Base-by-base conservation (phyloP, 2,797 vertebrate species). In the Girardinus metallicus region DNA sequence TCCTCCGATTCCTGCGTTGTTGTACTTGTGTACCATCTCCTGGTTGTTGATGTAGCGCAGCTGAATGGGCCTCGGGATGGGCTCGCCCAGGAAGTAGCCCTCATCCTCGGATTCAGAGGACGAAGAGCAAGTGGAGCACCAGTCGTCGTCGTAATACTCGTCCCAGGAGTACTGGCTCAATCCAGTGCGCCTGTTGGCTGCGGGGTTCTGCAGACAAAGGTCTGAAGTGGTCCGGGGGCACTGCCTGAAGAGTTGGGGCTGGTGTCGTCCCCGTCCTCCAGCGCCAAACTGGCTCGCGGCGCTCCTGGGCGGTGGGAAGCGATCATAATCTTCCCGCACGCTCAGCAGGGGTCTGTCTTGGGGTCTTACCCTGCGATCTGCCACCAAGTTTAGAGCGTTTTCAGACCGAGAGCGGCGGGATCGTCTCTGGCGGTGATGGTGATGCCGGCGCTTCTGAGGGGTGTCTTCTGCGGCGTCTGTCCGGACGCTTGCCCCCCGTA, bases 61-160 rank as follows among this genome's bases (percentile, higher is more conserved):
- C 89, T 97, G 97, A 68, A 98, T 92, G 0, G 98, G 98, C 73
- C 97, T 96, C 0, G 99, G 99, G 53, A 99, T 99, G 0, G 98
- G 99, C 88, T 99, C 97, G 3, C 99, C 99, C 1, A 99, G 95
- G 94, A 99, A 99, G 91, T 99, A 99, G 43, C 99, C 99, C 93
- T 99, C 99, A 8, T 99, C 98, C 94, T 99, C 99, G 0, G 98
- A 99, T 86, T 99, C 99, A 0, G 99, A 99, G 2, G 99, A 99
- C 0, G 98, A 99, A 4, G 99, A 99, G 93, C 98, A 99, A 55
- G 98, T 99, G 21, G 99, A 99, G 88, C 99, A 99, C 97, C 98
- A 99, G 89, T 98, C 98, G 9, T 98, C 98, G 0, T 94, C 92
- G 4, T 98, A 97, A 6, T 96, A 95, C 82, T 96, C 95, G 0